Conservation (phyloP, 2,888 invertebrate genomes). For the Dicycla oo region DNA sequence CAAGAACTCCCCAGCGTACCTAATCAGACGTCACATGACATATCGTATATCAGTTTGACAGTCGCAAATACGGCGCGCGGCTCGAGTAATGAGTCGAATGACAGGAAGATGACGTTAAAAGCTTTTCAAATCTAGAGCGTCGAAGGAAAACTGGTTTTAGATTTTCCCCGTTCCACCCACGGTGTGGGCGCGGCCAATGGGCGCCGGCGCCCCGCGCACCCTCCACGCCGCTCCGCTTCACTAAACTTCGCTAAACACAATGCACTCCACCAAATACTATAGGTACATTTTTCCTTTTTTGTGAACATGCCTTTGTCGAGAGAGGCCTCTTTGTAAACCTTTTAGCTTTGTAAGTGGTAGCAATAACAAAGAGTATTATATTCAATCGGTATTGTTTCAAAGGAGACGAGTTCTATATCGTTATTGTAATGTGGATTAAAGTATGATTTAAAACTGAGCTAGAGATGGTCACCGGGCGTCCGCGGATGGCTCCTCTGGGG, state of each 20-base stretch:
- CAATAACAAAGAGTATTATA: constrained; percentile 26
- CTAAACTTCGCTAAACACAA: constrained; percentile 74
- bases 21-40: constrained; percentile 79
- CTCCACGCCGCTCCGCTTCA: constrained; percentile 70
- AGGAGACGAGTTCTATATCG: constrained; percentile 14
- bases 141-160: constrained; percentile 80
- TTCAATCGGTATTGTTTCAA: constrained; percentile 29
- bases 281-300: constrained; percentile 56
- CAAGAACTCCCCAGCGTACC: constrained; percentile 71
- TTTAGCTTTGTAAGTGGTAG: constrained; percentile 28
- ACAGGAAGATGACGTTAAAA: constrained; percentile 86
- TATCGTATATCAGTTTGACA: constrained; percentile 71
- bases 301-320: constrained; percentile 29
- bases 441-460: constrained; percentile 68
- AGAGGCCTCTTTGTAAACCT: constrained; percentile 42
- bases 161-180: constrained; percentile 86
- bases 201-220: constrained; percentile 78
- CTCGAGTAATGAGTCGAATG: constrained; percentile 78
- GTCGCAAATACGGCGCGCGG: constrained; percentile 72
- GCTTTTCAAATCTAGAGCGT: constrained; percentile 83
- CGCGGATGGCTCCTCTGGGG: constrained; percentile 81
- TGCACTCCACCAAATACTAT: constrained; percentile 67
- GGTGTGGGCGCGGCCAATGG: constrained; percentile 87
- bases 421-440: constrained; percentile 64
- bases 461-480: constrained; percentile 80